Evolutionary conservation across 2,113 vertebrate genomes (phyloP), one percentile per base, ranked within the genome.

Genomic region (Dicerorhinus sumatrensis): DNA sequence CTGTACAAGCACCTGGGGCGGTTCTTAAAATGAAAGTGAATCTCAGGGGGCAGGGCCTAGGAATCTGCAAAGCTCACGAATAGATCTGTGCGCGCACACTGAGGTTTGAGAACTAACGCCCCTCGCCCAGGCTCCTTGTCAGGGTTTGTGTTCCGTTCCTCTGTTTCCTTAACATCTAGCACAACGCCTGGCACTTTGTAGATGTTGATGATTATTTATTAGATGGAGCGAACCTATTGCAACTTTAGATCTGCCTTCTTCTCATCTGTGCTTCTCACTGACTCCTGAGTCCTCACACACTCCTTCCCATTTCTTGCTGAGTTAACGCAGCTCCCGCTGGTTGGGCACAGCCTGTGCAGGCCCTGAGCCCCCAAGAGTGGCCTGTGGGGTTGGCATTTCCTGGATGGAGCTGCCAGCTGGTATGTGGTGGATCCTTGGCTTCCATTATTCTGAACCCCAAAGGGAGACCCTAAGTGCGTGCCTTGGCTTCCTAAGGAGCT

Each of bases 121-220:
- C 48, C 51, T 8, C 14, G 3, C 62, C 6, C 23, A 7, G 7
- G 6, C 27, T 42, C 20, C 23, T 54, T 9, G 11, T 16, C 5
- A 54, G 72, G 48, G 21, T 39, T 39, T 58, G 3, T 65, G 31
- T 17, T 70, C 2, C 0, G 4, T 20, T 12, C 51, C 42, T 86
- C 33, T 3, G 2, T 21, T 42, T 36, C 39, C 20, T 25, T 36
- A 16, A 1, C 3, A 3, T 11, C 33, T 6, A n/a, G 33, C 36
- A n/a, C 17, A 2, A 9, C 0, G 6, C 25, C 79, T 17, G 4
- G 21, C 20, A 21, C 80, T 36, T 14, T 8, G 2, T 12, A 3
- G 23, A 8, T 9, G 42, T 14, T 25, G 17, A n/a, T 1, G 5
- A 11, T 29, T 31, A 8, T 33, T 21, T 23, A 8, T 31, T 13